phyloP scores from a whole-genome alignment of 2,888 invertebrate genomes.

The Podabrus alpinus region DNA sequence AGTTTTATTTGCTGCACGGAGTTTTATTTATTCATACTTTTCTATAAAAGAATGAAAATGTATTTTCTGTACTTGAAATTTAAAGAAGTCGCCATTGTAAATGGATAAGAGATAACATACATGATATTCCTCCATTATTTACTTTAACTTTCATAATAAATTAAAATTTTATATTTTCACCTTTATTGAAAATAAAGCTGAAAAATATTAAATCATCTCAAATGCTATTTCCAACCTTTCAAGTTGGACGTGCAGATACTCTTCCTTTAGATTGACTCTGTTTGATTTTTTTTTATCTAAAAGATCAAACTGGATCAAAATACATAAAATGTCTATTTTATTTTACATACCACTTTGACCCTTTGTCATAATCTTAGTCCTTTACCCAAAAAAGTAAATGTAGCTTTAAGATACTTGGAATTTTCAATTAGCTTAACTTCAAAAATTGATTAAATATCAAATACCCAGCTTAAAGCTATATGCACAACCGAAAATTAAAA shows the following conservation, averaged over 20 bases:
- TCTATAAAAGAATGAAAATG: not conserved
- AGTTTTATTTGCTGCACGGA: not conserved
- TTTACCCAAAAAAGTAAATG: no score
- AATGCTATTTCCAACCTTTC: not conserved
- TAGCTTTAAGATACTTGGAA: no score
- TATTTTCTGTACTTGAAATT: not conserved
- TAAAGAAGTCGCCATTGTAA: not conserved
- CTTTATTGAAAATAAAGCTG: not conserved
- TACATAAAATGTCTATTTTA: no score
- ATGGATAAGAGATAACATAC: not conserved
- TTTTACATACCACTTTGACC: no score
- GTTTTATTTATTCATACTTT: not conserved
- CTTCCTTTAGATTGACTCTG: not conserved
- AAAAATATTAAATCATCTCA: not conserved
- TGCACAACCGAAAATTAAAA: no score
- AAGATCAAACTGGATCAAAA: not conserved
- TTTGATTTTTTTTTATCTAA: not conserved
- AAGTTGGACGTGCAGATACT: not conserved
- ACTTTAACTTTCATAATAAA: not conserved
- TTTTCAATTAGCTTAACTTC: no score
- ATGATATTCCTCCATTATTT: not conserved
- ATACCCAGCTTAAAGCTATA: no score
- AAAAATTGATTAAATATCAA: no score
- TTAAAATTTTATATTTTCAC: not conserved
- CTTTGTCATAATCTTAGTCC: no score